These are phyloP conservation scores for Melanotaenia duboulayi DNA, from an alignment of 2,113 vertebrate species.

Conservation along the genomic window DNA sequence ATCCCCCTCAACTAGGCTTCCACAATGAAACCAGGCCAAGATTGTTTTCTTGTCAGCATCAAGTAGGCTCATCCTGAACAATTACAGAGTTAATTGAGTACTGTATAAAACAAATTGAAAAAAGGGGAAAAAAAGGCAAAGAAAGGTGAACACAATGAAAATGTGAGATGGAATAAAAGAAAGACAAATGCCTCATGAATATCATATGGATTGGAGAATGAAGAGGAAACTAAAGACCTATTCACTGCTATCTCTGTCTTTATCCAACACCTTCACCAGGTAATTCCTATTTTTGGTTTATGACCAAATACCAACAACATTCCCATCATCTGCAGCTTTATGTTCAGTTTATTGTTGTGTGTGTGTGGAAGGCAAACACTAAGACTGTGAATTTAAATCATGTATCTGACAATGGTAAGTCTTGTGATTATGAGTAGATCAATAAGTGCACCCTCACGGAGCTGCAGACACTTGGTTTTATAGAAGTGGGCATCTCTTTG, in stretches of 20 bases:
- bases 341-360: background rate
- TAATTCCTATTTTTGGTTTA: too few relatives aligned
- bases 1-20: conserved; percentile 46
- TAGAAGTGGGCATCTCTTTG: background rate
- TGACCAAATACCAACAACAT: too few relatives aligned
- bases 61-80: conserved; percentile 40
- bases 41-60: conserved; percentile 52
- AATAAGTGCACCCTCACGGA: background rate
- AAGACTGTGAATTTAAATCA: too few relatives aligned
- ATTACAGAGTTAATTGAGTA: conserved; percentile 34
- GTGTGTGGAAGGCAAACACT: too few relatives aligned
- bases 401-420: too few relatives aligned
- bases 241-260: too few relatives aligned
- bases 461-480: too few relatives aligned
- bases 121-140: too few relatives aligned
- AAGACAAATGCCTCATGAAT: too few relatives aligned
- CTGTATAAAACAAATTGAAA: background rate
- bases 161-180: background rate
- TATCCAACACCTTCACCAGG: too few relatives aligned
- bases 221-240: too few relatives aligned
- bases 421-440: background rate
- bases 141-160: conserved; percentile 15
- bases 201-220: too few relatives aligned
- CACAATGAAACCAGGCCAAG: conserved; percentile 63
- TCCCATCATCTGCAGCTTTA: background rate